These are phyloP conservation scores for Peromyscus melanophrys DNA, from an alignment of 2,797 vertebrate species.

Conservation along the genomic window DNA sequence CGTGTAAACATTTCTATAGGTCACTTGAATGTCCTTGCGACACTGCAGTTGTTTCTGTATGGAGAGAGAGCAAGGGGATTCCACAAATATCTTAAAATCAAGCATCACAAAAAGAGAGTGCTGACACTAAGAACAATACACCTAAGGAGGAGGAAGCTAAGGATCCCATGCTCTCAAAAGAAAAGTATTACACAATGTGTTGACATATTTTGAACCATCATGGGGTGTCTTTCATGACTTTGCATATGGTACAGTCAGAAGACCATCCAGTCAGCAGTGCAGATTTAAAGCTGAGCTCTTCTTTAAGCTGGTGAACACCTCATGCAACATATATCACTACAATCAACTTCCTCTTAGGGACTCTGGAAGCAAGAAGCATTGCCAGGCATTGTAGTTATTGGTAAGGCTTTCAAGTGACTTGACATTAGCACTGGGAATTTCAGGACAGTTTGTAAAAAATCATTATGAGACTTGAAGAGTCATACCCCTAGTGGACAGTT, in stretches of 20 bases:
- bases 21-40: neutral
- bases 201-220: constrained; percentile 27
- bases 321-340: neutral
- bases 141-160: neutral
- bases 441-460: constrained; percentile 37
- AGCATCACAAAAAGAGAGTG: neutral
- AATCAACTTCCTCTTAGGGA: neutral
- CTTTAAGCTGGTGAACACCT: neutral
- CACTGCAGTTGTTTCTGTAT: neutral
- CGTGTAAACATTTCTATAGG: neutral
- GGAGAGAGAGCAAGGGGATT: neutral
- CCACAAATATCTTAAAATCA: neutral
- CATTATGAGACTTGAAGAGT: constrained; percentile 3
- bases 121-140: neutral
- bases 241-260: neutral
- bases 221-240: neutral
- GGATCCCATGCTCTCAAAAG: neutral
- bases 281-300: neutral
- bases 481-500: neutral
- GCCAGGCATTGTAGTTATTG: neutral
- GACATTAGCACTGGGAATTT: constrained; percentile 38
- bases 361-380: neutral
- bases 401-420: neutral
- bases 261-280: neutral
- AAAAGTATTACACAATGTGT: neutral